Percentiles rank a stretch among this genome's conserved stretches.
Conservation (phyloP, 2,797 vertebrate genomes). For the Hemitrygon akajei region DNA sequence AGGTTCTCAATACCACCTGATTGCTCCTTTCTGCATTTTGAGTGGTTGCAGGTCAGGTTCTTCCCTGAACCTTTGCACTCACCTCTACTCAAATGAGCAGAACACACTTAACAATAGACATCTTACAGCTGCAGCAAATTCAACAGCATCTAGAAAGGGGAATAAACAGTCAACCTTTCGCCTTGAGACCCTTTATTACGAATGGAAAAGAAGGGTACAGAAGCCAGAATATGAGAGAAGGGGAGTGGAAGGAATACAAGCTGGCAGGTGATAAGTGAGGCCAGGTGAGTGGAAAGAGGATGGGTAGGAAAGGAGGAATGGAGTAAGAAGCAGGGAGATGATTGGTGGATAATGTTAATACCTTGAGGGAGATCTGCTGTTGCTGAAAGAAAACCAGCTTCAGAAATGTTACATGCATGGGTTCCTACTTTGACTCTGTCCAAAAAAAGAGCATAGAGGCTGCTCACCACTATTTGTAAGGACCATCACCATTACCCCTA, state of each 20-base stretch:
- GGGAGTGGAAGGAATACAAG: no score
- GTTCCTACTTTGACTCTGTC: neutral
- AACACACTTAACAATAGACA: neutral
- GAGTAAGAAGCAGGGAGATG: no score
- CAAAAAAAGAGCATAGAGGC: neutral
- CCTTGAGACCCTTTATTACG: no score
- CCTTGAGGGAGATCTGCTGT: neutral
- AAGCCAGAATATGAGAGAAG: no score
- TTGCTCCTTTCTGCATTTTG: no score
- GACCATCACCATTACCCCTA: neutral
- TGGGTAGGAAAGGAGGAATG: no score
- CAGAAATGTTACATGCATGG: neutral
- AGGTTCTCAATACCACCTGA: no score
- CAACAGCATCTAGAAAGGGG: no score
- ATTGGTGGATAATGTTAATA: neutral
- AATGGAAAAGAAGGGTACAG: no score
- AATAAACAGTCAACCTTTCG: no score
- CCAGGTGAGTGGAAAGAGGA: no score
- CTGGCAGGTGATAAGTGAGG: no score
- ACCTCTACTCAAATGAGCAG: neutral
- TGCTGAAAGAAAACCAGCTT: neutral
- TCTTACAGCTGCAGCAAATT: neutral
- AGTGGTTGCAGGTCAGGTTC: neutral
- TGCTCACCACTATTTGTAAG: neutral
- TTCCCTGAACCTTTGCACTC: neutral